Base-by-base conservation (phyloP, 2,888 invertebrate genomes). In the Luperina testacea region DNA sequence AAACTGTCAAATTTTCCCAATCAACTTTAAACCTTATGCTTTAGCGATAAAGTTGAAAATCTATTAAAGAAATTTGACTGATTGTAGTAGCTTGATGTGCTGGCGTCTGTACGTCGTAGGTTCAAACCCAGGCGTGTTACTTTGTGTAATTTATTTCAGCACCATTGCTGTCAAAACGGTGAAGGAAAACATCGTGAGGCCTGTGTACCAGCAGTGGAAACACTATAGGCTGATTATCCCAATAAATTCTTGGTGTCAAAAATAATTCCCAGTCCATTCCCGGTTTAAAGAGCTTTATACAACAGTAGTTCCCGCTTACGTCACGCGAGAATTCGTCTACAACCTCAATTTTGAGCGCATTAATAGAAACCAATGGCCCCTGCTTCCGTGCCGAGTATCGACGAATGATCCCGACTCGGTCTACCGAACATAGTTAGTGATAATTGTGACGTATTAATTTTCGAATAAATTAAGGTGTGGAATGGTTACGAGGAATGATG, bases 351-450 rank as follows among this genome's bases (percentile, higher is more conserved):
- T 82, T 76, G 81, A 77, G 79, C 51, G 80, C 79, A 85, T 85
- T 88, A 87, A 84, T 83, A 74, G 68, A 59, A 84, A 81, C 84
- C 83, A 90, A 90, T 90, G 90, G 84, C 77, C 89, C 90, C 83
- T 86, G 78, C 72, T 88, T 90, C 90, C 90, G 86, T 72, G 48
- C 75, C 77, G 73, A 77, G 64, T 75, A 83, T 75, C 75, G 64
- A 78, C 67, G 77, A 78, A 75, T 81, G 63, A 67, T 75, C 45
- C 70, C 78, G 86, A 70, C 64, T 72, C 80, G 87, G 80, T 79
- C 76, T 64, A 65, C 6, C 61, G 81, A 68, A 63, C 59, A 74
- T 74, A 78, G 81, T 88, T 85, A 80, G 83, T 77, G 83, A 84
- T 89, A 88, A 88, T 83, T 71, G 84, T 76, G 77, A 75, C 71